Evolutionary conservation across 2,888 invertebrate genomes (phyloP), one percentile per base, ranked within the genome.

Genomic region (Nasonovia ribisnigri): DNA sequence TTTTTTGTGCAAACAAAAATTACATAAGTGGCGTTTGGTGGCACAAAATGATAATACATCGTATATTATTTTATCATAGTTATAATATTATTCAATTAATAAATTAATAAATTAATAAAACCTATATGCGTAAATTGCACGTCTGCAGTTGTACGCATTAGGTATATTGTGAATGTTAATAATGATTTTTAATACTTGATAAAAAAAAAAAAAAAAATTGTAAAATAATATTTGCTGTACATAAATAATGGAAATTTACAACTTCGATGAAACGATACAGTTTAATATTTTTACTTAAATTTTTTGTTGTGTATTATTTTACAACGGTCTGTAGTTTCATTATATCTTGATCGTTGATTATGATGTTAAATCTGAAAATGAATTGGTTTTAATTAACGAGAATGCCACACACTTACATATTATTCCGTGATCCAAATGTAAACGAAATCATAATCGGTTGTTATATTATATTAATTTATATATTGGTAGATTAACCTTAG

Each of bases 191-290:
- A 84, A 91, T 43, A 84, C 43, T 57, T 86, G 57, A 86, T 91
- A 46, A 91, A 67, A 67, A 91, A 92, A 46, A 87, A 46, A 87
- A 86, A 92, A 92, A 90, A 51, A 90, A 88, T 16, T 43, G 84
- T 88, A 54, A 84, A 93, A 46, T 84, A 84, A 67, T n/a, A 88
- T 26, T 90, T 42, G 54, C 89, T 93, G 57, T 89, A 89, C 93
- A 88, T 57, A 93, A 84, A 84, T 54, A 93, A 36, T 84, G 89
- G 88, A 93, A 88, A 93, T 93, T 84, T 93, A 93, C 77, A 89
- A 93, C 57, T 89, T 67, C 26, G 3, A 92, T 43, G n/a, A 36
- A 42, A 88, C 42, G 26, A 88, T 36, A 77, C 20, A 36, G 54
- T 10, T 11, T 43, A 13, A 42, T 60, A 16, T 36, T 60, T 29